Percentiles rank a stretch among this genome's conserved stretches.
Conservation (phyloP, 2,113 vertebrate genomes). For the Aspidoscelis tigris region DNA sequence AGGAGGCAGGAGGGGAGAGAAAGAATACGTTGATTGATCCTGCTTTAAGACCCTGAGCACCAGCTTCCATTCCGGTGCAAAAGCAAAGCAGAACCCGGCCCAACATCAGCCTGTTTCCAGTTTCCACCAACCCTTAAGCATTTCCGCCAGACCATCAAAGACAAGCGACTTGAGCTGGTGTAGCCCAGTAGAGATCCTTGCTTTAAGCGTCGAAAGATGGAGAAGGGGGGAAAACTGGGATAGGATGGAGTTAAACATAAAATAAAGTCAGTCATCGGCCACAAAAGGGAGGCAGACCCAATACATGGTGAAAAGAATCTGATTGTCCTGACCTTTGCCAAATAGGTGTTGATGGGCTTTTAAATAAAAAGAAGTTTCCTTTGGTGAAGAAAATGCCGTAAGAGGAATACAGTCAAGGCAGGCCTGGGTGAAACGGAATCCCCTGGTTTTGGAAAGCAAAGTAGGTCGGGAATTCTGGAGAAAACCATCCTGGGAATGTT, state of each 20-base stretch:
- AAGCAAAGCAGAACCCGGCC: not conserved
- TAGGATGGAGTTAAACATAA: not conserved
- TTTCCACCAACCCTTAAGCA: not conserved
- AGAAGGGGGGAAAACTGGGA: not conserved
- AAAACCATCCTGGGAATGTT: not conserved
- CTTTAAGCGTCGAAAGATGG: not conserved
- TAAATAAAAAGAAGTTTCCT: not conserved
- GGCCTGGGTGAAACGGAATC: not conserved
- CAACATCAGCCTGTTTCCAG: no score
- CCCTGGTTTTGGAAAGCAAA: not conserved
- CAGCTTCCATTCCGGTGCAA: not conserved
- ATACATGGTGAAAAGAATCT: no score
- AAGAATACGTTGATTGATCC: no score
- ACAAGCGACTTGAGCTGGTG: not conserved
- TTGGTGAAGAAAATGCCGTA: not conserved
- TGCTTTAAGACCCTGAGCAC: not conserved
- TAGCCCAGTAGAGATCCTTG: no score
- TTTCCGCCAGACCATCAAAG: not conserved
- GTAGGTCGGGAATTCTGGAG: conserved; percentile 11
- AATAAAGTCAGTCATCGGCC: not conserved
- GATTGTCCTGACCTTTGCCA: not conserved
- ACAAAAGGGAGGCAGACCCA: not conserved
- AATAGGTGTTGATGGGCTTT: not conserved
- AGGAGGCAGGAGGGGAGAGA: not conserved
- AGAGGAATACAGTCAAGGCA: not conserved